Percentiles rank a stretch among this genome's conserved stretches.
phyloP scores from a whole-genome alignment of 37 sponge, comb jelly and placozoan species.

The Diacarnus erythraeanus region DNA sequence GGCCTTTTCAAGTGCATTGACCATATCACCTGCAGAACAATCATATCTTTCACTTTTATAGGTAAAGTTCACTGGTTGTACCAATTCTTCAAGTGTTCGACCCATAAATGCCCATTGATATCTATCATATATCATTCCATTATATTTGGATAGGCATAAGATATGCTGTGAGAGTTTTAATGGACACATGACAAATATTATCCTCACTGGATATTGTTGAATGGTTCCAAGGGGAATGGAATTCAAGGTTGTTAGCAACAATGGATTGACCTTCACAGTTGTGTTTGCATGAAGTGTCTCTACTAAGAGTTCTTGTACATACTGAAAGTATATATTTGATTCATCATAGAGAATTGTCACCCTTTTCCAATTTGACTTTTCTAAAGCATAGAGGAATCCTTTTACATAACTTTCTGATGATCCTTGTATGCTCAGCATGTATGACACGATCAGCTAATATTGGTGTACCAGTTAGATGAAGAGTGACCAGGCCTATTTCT shows the following conservation, averaged over 20 bases:
- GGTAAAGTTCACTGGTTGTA: neutral
- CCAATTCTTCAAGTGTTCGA: neutral
- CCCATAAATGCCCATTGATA: conserved; percentile 19
- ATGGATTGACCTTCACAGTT: too few species aligned
- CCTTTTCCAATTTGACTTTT: neutral
- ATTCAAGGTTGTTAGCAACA: neutral
- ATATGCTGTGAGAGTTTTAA: conserved; percentile 1
- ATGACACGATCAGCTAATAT: neutral
- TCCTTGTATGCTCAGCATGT: conserved; percentile 6
- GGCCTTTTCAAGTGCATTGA: neutral
- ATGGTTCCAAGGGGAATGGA: conserved; percentile 3
- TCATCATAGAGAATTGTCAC: conserved; percentile 20
- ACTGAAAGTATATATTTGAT: neutral
- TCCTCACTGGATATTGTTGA: neutral
- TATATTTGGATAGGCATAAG: conserved; percentile 10
- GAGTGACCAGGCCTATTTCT: conserved; percentile 6
- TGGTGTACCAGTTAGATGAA: conserved; percentile 15
- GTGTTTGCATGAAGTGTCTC: neutral
- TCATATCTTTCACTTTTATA: neutral
- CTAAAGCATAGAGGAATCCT: neutral
- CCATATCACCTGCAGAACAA: conserved; percentile 3
- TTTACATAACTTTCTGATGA: neutral
- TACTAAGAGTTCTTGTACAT: neutral
- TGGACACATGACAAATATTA: conserved; percentile 12
- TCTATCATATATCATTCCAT: neutral